These are phyloP conservation scores for Spermophilus dauricus DNA, from an alignment of 2,113 vertebrate genomes.

Conservation along the genomic window DNA sequence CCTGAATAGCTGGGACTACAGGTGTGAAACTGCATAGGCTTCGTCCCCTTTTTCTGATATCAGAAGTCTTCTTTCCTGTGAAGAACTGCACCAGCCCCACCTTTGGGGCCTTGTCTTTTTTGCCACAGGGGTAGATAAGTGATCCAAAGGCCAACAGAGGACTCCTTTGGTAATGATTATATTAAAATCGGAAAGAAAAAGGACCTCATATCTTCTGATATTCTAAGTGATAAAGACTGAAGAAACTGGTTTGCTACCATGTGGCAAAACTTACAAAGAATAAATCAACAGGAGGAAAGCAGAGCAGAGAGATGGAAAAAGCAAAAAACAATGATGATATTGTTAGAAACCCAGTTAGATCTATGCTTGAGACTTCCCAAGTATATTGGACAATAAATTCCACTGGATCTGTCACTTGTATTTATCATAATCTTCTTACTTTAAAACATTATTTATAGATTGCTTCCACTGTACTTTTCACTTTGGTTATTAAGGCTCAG, in stretches of 20 bases:
- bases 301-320: slow-evolving; percentile 22
- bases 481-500: neutral
- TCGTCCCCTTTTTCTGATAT: neutral
- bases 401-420: neutral
- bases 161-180: neutral
- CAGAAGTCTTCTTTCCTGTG: slow-evolving; percentile 32
- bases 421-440: slow-evolving; percentile 47
- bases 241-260: slow-evolving; percentile 13
- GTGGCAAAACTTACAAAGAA: slow-evolving; percentile 1
- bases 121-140: neutral
- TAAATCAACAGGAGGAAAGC: slow-evolving; percentile 17
- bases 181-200: slow-evolving; percentile 43
- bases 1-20: neutral
- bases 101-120: neutral
- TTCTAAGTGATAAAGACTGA: neutral
- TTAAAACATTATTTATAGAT: slow-evolving; percentile 10
- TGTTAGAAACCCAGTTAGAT: neutral
- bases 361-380: neutral
- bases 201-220: neutral
- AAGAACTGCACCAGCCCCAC: neutral
- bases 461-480: neutral
- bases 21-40: neutral
- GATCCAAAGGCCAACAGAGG: neutral
- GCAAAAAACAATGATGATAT: neutral
- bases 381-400: neutral